These are phyloP conservation scores for Megaleporinus macrocephalus DNA, from an alignment of 2,113 vertebrate species.

Conservation along the genomic window DNA sequence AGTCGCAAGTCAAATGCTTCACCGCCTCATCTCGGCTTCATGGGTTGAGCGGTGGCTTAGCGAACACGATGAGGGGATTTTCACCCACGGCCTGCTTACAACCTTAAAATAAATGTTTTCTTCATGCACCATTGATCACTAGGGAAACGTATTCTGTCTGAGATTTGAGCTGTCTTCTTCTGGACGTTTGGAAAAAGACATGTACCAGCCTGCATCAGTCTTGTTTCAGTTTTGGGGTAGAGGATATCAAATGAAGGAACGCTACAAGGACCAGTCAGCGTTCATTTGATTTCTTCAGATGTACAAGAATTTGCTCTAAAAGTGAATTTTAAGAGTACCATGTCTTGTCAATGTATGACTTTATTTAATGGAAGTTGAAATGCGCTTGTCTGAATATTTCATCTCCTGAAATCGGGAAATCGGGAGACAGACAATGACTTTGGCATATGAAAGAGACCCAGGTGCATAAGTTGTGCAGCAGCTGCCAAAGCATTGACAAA, in stretches of 20 bases:
- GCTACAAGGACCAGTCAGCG: background rate
- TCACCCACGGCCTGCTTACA: background rate
- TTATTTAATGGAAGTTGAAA: background rate
- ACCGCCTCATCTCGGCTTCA: background rate
- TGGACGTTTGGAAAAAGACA: background rate
- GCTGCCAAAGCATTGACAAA: constrained; percentile 5
- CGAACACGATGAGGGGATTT: constrained; percentile 1
- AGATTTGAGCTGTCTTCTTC: background rate
- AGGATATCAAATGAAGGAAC: background rate
- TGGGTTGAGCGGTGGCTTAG: constrained; percentile 4
- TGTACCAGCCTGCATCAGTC: background rate
- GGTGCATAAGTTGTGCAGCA: constrained; percentile 15
- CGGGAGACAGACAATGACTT: constrained; percentile 23
- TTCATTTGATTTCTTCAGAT: background rate
- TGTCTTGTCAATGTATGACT: background rate
- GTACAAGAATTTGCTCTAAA: background rate
- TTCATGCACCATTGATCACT: constrained; percentile 15
- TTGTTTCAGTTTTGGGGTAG: background rate
- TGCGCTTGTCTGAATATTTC: background rate
- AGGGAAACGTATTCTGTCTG: background rate
- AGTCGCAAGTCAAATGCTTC: background rate
- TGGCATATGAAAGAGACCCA: background rate
- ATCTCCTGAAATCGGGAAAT: background rate
- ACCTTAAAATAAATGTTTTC: constrained; percentile 8
- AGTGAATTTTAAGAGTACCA: background rate